phyloP scores from a whole-genome alignment of 2,797 vertebrate species.

The Centropyge bicolor region DNA sequence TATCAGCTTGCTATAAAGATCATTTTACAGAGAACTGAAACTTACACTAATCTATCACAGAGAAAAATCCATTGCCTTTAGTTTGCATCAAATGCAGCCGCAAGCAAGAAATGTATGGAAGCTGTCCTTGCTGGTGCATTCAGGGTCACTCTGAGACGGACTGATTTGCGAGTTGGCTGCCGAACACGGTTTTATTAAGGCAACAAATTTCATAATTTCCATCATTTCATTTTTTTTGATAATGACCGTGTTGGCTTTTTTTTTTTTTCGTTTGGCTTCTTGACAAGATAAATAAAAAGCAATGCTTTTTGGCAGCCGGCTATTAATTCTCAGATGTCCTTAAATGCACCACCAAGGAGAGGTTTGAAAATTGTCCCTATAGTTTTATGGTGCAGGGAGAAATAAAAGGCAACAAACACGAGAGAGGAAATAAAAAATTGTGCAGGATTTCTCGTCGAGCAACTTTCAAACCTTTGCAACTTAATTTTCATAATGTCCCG shows the following conservation, averaged over 20 bases:
- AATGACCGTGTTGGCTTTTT: background rate
- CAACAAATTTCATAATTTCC: background rate
- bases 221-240: background rate
- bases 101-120: background rate
- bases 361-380: background rate
- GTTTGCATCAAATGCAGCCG: background rate
- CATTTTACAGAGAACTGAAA: background rate
- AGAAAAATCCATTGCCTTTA: background rate
- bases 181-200: background rate
- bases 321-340: background rate
- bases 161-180: background rate
- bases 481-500: background rate
- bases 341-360: background rate
- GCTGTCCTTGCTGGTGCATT: background rate
- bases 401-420: background rate
- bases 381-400: background rate
- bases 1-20: slow-evolving; percentile 5
- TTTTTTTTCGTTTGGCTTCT: background rate
- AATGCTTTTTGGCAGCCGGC: background rate
- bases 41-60: background rate
- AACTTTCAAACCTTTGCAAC: background rate
- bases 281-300: background rate
- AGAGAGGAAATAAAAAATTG: background rate
- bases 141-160: background rate
- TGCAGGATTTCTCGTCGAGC: background rate